These are phyloP conservation scores for Lophotriccus pileatus DNA, from an alignment of 2,797 vertebrate genomes.

Conservation along the genomic window DNA sequence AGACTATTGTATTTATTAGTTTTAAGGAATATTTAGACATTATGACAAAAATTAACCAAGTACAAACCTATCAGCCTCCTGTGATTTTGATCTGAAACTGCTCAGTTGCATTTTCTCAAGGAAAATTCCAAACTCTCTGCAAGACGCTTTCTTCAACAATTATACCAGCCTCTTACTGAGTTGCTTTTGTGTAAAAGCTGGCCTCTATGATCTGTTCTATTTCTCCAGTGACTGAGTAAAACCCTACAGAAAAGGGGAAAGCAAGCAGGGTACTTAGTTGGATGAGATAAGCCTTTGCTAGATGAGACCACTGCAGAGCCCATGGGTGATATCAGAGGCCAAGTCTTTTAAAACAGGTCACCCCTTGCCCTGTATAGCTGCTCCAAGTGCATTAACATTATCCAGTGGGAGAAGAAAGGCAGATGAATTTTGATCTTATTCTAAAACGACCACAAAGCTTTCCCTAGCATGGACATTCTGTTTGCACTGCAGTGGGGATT, in stretches of 20 bases:
- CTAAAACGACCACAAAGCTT: neutral
- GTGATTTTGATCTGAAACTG: neutral
- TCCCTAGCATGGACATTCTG: neutral
- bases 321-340: neutral
- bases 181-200: neutral
- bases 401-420: conserved; percentile 4
- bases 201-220: neutral
- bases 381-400: conserved; percentile 16
- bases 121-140: neutral
- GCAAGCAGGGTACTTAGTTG: neutral
- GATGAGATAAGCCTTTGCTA: neutral
- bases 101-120: neutral
- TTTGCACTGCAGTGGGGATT: neutral
- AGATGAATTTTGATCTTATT: neutral
- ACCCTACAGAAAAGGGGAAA: neutral
- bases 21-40: neutral
- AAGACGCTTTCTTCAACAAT: neutral
- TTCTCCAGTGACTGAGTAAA: neutral
- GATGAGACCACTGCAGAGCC: neutral
- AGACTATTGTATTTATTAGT: neutral
- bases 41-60: neutral
- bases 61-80: neutral
- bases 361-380: neutral
- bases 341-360: conserved; percentile 4
- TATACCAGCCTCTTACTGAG: neutral